Conservation (phyloP, 1,140 invertebrate genomes). For the Lepidostoma basale region DNA sequence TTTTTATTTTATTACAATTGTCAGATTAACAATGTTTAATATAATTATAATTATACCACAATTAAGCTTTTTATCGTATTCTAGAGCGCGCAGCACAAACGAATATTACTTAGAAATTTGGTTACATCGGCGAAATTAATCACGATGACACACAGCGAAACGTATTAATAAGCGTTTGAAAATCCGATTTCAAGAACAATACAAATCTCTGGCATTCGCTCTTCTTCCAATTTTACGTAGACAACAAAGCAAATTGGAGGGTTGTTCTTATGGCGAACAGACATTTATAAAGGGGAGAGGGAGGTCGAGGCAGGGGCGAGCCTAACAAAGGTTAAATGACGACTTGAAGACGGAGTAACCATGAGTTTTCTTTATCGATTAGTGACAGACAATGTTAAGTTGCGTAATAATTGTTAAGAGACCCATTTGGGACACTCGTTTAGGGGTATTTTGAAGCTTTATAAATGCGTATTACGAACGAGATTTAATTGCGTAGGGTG, state of each 20-base stretch:
- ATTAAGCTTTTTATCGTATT: no score
- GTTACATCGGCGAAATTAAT: not conserved
- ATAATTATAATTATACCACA: no score
- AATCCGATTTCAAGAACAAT: constrained; percentile 14
- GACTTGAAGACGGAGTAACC: constrained; percentile 31
- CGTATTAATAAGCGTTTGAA: not conserved
- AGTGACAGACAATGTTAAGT: not conserved
- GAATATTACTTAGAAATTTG: not conserved
- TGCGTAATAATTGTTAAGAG: no score
- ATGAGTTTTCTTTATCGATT: constrained; percentile 35
- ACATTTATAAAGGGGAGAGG: constrained; percentile 1
- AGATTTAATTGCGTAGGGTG: no score
- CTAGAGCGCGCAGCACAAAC: no score
- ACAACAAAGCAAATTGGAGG: constrained; percentile 28
- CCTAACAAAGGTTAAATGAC: constrained; percentile 32
- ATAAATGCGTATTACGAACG: no score
- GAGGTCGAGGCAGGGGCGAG: not conserved
- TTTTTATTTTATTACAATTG: no score
- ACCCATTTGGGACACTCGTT: no score
- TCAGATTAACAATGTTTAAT: no score
- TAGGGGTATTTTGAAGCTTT: no score
- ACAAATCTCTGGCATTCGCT: constrained; percentile 18
- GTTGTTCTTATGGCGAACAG: constrained; percentile 3
- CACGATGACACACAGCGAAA: not conserved
- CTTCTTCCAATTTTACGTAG: constrained; percentile 17